phyloP scores from a whole-genome alignment of 2,888 invertebrate species.

The Meiosimyza platycephala region DNA sequence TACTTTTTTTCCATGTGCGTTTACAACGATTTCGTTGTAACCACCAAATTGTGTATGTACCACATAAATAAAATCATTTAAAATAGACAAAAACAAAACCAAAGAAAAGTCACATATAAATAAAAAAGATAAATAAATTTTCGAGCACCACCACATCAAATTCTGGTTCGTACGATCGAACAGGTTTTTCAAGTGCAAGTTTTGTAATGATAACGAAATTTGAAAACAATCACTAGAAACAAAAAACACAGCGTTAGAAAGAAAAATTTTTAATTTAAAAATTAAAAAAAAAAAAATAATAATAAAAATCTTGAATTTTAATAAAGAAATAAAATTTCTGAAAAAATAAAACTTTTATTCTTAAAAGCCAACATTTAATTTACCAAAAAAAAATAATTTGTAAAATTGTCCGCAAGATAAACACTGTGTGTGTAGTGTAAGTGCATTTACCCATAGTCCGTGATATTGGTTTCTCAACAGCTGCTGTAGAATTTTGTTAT shows the following conservation, averaged over 20 bases:
- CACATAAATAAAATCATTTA: constrained; percentile 21
- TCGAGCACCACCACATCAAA: not conserved
- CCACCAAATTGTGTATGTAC: constrained; percentile 10
- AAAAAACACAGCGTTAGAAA: constrained; percentile 5
- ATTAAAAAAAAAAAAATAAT: not conserved
- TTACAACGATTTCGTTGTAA: not conserved
- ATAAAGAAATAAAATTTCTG: not conserved
- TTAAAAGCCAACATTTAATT: not conserved
- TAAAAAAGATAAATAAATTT: not conserved
- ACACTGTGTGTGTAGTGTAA: no score
- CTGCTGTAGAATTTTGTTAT: no score
- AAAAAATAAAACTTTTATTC: not conserved
- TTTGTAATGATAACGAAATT: constrained; percentile 1
- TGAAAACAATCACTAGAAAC: not conserved
- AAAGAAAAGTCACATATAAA: not conserved
- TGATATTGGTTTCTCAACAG: no score
- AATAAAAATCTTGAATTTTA: not conserved
- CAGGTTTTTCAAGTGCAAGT: constrained; percentile 11
- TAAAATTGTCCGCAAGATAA: no score
- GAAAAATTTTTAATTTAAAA: not conserved
- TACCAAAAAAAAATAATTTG: not conserved
- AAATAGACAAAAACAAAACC: not conserved
- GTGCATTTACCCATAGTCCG: no score
- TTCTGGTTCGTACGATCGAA: not conserved
- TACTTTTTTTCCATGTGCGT: no score